Evolutionary conservation across 2,797 vertebrate genomes (phyloP).

Genomic region (Sebastes matsubarae): DNA sequence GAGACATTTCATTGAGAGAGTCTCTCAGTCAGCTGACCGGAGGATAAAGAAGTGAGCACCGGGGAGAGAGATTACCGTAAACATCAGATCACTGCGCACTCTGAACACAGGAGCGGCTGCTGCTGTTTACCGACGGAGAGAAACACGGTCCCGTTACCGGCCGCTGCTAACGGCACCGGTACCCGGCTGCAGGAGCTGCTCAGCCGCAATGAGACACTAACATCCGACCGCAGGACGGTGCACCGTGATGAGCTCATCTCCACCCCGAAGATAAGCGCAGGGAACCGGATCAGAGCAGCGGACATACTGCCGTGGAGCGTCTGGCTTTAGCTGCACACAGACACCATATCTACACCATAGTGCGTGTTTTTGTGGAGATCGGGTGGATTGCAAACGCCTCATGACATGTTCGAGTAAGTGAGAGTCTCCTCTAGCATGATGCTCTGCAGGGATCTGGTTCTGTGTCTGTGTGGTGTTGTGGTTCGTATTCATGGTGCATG

Average conservation of each 20-base stretch:
- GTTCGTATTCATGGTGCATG: no score
- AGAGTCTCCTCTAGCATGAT: background rate
- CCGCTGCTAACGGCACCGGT: constrained; percentile 53
- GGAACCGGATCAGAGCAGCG: constrained; percentile 34
- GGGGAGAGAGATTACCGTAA: no score
- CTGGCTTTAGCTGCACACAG: constrained; percentile 37
- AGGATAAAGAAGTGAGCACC: no score
- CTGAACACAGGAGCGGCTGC: no score
- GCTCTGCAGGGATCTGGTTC: no score
- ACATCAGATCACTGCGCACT: no score
- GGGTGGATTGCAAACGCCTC: constrained; percentile 58
- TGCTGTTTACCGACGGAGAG: no score
- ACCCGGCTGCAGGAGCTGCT: constrained; percentile 32
- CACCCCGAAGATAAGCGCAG: constrained; percentile 21
- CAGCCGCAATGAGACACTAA: constrained; percentile 43
- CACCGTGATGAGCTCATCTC: constrained; percentile 21
- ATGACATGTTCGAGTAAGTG: constrained; percentile 88
- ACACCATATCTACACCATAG: constrained; percentile 35
- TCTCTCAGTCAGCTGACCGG: no score
- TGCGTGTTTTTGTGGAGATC: constrained; percentile 21
- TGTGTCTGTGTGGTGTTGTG: no score
- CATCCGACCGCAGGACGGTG: constrained; percentile 39
- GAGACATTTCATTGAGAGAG: no score
- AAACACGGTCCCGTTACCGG: constrained; percentile 23
- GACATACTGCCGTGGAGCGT: constrained; percentile 26